These are phyloP conservation scores for Muraenolepis orangiensis DNA, from an alignment of 2,797 vertebrate genomes.

Conservation along the genomic window DNA sequence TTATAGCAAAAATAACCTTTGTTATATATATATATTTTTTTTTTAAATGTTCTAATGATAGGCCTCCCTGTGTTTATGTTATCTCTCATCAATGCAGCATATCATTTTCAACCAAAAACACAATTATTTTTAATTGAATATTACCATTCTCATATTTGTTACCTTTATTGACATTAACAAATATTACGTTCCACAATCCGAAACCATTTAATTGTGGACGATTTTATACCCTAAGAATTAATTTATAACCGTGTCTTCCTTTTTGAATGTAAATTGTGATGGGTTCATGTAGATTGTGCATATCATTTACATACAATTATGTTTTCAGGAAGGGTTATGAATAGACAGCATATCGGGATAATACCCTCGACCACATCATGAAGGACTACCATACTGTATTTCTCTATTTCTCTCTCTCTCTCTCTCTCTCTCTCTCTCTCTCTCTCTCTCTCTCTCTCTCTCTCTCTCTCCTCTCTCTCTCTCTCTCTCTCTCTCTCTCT, in stretches of 20 bases:
- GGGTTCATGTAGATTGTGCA: neutral
- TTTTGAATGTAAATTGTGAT: slow-evolving; percentile 1
- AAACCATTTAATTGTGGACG: neutral
- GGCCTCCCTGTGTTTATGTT: neutral
- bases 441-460: no score
- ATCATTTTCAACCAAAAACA: no score
- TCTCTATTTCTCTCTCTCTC: no score
- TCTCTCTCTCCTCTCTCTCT: no score
- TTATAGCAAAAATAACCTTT: neutral
- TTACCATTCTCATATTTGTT: neutral
- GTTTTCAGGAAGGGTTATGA: slow-evolving; percentile 1
- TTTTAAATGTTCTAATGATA: neutral
- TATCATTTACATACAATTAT: neutral
- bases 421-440: no score
- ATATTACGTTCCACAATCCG: neutral
- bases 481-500: no score
- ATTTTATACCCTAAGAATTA: neutral
- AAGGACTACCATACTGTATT: neutral
- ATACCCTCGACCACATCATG: neutral
- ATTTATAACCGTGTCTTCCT: neutral
- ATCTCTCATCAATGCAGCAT: neutral
- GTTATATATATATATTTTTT: neutral
- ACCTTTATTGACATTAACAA: neutral
- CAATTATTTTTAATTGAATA: neutral
- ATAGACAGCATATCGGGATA: neutral